Conservation (phyloP, 2,113 vertebrate genomes). For the Oxyura jamaicensis region DNA sequence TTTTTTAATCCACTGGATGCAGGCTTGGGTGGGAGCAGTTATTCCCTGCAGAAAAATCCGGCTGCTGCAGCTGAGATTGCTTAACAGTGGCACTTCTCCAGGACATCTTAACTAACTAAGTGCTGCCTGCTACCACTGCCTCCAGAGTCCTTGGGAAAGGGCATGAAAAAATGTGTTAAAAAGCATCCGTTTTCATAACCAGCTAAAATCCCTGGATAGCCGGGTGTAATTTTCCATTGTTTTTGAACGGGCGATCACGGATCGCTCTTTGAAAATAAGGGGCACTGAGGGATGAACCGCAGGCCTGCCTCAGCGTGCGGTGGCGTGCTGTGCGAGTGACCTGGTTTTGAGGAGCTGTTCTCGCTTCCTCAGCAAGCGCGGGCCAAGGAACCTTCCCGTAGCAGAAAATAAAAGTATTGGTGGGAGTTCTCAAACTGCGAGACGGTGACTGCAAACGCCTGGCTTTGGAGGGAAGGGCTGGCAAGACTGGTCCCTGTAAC, state of each 20-base stretch:
- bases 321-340: not conserved
- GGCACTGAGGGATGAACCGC: conserved; percentile 24
- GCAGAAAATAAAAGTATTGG: not conserved
- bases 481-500: not conserved
- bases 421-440: not conserved
- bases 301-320: not conserved
- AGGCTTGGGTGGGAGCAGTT: conserved; percentile 53
- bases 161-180: conserved; percentile 41
- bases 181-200: conserved; percentile 52
- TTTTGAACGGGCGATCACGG: not conserved
- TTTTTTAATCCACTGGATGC: conserved; percentile 36
- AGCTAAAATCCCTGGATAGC: conserved; percentile 48
- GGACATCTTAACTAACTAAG: conserved; percentile 40
- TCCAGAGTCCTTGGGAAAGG: conserved; percentile 16
- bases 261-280: not conserved
- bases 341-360: conserved; percentile 1
- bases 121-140: conserved; percentile 19
- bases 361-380: not conserved
- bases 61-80: conserved; percentile 53
- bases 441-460: not conserved
- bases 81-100: conserved; percentile 61
- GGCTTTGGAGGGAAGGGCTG: not conserved
- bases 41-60: conserved; percentile 47
- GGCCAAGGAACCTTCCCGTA: not conserved
- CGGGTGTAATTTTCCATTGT: conserved; percentile 61